These are phyloP conservation scores for Tragelaphus oryx DNA, from an alignment of 2,797 vertebrate species.

Conservation along the genomic window DNA sequence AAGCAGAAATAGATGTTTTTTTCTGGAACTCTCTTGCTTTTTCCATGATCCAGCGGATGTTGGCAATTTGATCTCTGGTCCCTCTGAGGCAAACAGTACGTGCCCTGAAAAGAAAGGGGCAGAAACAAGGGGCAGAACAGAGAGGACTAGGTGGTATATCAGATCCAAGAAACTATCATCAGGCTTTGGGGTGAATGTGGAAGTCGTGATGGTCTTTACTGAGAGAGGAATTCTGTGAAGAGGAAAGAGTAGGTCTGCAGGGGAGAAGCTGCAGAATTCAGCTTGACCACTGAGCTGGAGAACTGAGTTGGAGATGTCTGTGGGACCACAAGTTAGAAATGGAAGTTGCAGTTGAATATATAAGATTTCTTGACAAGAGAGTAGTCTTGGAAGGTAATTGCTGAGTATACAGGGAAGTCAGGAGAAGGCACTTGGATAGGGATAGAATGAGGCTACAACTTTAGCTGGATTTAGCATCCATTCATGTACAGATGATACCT, in stretches of 20 bases:
- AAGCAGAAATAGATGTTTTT: neutral
- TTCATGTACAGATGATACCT: constrained; percentile 7
- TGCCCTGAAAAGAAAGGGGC: neutral
- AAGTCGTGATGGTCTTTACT: neutral
- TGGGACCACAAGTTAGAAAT: neutral
- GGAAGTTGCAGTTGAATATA: neutral
- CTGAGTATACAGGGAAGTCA: too few species aligned
- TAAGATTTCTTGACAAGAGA: neutral
- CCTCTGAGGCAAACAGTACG: neutral
- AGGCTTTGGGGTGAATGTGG: neutral
- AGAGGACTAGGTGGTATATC: neutral
- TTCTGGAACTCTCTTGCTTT: neutral
- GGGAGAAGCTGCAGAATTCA: neutral
- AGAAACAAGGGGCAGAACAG: neutral
- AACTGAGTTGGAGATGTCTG: neutral
- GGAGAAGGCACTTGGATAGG: neutral
- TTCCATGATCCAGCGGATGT: fast-evolving
- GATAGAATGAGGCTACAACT: neutral
- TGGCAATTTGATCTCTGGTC: neutral
- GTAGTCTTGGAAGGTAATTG: neutral
- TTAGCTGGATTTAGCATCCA: neutral
- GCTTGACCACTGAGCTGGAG: neutral
- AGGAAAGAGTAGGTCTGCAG: neutral
- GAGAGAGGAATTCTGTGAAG: neutral
- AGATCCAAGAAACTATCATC: neutral